These are phyloP conservation scores for Cryptosula pallasiana DNA, from an alignment of 2,888 invertebrate genomes.

Conservation along the genomic window DNA sequence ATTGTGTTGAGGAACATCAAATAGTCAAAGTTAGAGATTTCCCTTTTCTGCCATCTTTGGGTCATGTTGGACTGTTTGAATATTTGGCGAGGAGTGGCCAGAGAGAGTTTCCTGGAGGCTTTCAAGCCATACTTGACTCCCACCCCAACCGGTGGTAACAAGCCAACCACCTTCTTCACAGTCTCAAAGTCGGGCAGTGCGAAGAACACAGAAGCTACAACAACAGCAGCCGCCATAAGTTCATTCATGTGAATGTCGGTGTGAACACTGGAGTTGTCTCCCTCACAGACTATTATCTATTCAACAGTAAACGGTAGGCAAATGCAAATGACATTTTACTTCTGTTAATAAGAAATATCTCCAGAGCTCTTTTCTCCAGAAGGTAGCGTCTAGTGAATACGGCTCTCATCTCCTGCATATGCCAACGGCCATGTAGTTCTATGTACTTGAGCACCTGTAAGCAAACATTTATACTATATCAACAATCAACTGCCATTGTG, in stretches of 20 bases:
- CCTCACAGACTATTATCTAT: no score
- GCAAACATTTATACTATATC: no score
- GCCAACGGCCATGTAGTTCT: constrained; percentile 99
- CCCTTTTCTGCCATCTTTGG: constrained; percentile 96
- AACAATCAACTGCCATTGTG: no score
- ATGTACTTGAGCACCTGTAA: constrained; percentile 95
- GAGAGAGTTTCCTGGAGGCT: constrained; percentile 75
- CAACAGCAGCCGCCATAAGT: constrained; percentile 29
- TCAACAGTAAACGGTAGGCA: no score
- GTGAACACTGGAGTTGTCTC: no score
- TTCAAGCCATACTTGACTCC: constrained; percentile 98
- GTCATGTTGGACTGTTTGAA: constrained; percentile 99
- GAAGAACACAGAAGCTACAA: constrained; percentile 95
- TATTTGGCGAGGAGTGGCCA: constrained; percentile 97
- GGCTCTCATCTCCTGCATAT: constrained; percentile 97
- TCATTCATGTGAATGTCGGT: no score
- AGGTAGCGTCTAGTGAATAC: constrained; percentile 95
- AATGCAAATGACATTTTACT: constrained; percentile 64
- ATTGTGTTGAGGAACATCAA: constrained; percentile 99
- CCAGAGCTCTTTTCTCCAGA: constrained; percentile 88
- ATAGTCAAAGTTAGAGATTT: constrained; percentile 99
- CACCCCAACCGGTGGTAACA: constrained; percentile 91
- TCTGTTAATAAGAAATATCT: constrained; percentile 96
- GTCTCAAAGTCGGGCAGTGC: constrained; percentile 94
- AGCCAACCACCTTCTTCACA: constrained; percentile 96